phyloP scores from a whole-genome alignment of 2,113 vertebrate species.

The Mobula birostris region DNA sequence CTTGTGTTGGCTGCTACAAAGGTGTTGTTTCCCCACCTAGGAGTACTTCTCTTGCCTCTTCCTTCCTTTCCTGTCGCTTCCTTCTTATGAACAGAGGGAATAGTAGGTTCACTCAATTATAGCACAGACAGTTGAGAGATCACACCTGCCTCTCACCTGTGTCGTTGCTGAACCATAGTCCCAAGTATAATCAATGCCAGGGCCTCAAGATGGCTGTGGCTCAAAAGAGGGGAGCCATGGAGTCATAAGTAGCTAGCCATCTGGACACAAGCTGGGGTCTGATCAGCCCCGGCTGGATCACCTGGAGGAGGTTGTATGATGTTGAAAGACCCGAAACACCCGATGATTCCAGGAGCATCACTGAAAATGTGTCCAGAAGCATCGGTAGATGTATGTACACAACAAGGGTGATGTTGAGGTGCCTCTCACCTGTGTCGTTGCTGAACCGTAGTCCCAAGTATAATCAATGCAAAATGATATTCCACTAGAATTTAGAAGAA shows the following conservation, averaged over 20 bases:
- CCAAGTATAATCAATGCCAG: background rate
- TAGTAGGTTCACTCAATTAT: too few relatives aligned
- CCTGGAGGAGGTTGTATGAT: too few relatives aligned
- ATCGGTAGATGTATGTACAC: too few relatives aligned
- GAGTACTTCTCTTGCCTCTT: background rate
- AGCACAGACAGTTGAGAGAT: background rate
- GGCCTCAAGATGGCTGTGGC: too few relatives aligned
- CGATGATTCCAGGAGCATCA: too few relatives aligned
- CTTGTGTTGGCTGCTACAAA: background rate
- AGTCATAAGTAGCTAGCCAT: too few relatives aligned
- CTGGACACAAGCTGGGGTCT: too few relatives aligned
- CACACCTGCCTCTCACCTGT: background rate
- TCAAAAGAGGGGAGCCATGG: too few relatives aligned
- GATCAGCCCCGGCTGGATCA: too few relatives aligned
- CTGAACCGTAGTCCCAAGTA: background rate
- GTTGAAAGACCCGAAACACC: too few relatives aligned
- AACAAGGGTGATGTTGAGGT: background rate
- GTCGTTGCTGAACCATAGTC: background rate
- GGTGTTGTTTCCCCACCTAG: background rate
- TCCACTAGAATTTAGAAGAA: too few relatives aligned
- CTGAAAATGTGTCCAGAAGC: too few relatives aligned
- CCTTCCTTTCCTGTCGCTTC: background rate
- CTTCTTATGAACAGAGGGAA: background rate
- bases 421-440: background rate
- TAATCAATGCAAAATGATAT: background rate